These are phyloP conservation scores for Grus americana DNA, from an alignment of 2,113 vertebrate genomes.

Conservation along the genomic window DNA sequence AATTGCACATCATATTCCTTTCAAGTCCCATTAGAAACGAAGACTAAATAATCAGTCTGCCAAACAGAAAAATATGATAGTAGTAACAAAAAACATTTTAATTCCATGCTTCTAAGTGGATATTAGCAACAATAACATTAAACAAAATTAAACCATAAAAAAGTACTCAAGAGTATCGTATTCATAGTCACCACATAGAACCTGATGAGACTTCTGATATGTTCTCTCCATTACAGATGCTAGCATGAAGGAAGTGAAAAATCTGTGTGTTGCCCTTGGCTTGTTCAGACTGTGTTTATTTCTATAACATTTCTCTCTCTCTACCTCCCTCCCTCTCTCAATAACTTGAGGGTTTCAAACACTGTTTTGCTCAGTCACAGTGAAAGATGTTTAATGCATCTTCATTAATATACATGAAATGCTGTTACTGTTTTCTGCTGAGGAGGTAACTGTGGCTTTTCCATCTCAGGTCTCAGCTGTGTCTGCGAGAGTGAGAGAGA, in stretches of 20 bases:
- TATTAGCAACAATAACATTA: conserved; percentile 46
- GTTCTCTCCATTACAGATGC: neutral
- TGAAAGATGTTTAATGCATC: conserved; percentile 71
- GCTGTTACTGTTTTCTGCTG: conserved; percentile 68
- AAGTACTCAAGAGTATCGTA: neutral
- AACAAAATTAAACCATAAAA: conserved; percentile 25
- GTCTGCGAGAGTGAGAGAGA: neutral
- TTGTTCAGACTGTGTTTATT: conserved; percentile 9
- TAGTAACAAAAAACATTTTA: neutral
- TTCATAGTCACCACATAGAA: neutral
- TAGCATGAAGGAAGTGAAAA: neutral
- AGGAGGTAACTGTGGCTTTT: conserved; percentile 42
- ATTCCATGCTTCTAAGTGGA: conserved; percentile 18
- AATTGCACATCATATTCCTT: neutral
- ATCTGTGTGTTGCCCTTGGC: conserved; percentile 51
- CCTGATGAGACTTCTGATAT: neutral
- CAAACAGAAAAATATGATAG: neutral
- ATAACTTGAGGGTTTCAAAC: conserved; percentile 54
- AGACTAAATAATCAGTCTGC: neutral
- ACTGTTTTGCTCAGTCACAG: conserved; percentile 63
- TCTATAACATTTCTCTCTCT: conserved; percentile 3
- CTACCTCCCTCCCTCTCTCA: neutral
- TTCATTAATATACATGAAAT: conserved; percentile 77
- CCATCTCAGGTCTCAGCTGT: neutral
- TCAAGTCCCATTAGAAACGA: neutral